Evolutionary conservation across 2,113 vertebrate genomes (phyloP), one percentile per base, ranked within the genome.

Genomic region (Lampris incognitus): DNA sequence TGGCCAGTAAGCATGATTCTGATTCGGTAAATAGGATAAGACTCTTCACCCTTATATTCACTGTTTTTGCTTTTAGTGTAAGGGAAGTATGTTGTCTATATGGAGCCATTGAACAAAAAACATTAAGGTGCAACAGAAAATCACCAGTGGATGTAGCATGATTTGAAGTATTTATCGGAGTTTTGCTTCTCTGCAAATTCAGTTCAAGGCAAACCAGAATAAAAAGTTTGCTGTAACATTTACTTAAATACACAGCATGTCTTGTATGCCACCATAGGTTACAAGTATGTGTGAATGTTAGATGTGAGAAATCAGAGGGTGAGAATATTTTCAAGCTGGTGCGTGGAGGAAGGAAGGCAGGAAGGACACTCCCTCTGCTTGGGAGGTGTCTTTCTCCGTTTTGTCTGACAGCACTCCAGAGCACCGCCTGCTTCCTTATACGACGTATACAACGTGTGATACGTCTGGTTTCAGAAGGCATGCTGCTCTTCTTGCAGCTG

Each of bases 361-460:
- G 74, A 89, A 90, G 87, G 79, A 84, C 85, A 85, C 85, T 78
- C 83, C 88, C 85, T 84, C 64, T 79, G 79, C 55, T 52, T 10
- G 24, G 46, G 46, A 39, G 44, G 68, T 74, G 84, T 72, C 69
- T 46, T 24, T 62, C 5, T 51, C 10, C n/a, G 37, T 1, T 9
- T 38, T 24, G 58, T 58, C 24, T 58, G 40, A 11, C 55, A 62
- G 13, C 61, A 54, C 6, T 39, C 4, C 7, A 46, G 44, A 48
- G 1, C 59, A 50, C 37, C 54, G 24, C 38, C 50, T 42, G 52
- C 56, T 61, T 24, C 40, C 9, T 65, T 39, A 39, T n/a, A 54
- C 24, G 24, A 24, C 24, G 24, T 24, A 24, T 24, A 24, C 24
- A 24, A 24, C 24, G 24, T 56, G 40, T 13, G 1, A 8, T 5